Base-by-base conservation (phyloP, 2,113 vertebrate genomes). In the Sturnus vulgaris region DNA sequence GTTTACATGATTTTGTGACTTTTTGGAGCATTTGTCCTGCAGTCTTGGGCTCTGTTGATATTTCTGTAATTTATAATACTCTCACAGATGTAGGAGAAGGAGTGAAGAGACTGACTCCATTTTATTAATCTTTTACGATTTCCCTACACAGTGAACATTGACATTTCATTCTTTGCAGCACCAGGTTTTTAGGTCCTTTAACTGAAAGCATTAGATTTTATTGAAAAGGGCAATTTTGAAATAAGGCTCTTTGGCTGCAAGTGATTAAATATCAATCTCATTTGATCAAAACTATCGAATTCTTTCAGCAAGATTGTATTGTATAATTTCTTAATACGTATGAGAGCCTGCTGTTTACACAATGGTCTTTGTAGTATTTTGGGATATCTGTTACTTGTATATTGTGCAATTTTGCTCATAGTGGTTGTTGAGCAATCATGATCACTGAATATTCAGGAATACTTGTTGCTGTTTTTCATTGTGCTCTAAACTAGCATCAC, bases 201-300 rank as follows among this genome's bases (percentile, higher is more conserved):
- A 35, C 39, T 35, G 91, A 90, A 91, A 90, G 13, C 68, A 25
- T 75, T 68, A 49, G 33, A 60, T 44, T 84, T 93, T 86, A 63
- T 78, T 88, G 82, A 90, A 81, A 94, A 94, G 37, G 68, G 39
- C 64, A 83, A 73, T 88, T 92, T 75, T 92, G 76, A 91, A 96
- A 93, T 91, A n/a, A 77, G 39, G 27, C 47, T 88, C 23, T 68
- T 87, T 75, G 88, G 14, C 78, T 82, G 66, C 59, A 76, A 73
- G 25, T 92, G 87, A 65, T 82, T 93, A 95, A 80, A 80, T 82
- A 91, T 80, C 78, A 91, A 35, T 90, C 71, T 94, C 3, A 77
- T 91, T 88, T 82, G 75, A 92, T 80, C 81, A 90, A 91, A 95
- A 65, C 50, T 69, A 82, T 85, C 1, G 46, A 80, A 77, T 91